phyloP scores from a whole-genome alignment of 2,888 invertebrate genomes.

The Drosophila neotestacea region DNA sequence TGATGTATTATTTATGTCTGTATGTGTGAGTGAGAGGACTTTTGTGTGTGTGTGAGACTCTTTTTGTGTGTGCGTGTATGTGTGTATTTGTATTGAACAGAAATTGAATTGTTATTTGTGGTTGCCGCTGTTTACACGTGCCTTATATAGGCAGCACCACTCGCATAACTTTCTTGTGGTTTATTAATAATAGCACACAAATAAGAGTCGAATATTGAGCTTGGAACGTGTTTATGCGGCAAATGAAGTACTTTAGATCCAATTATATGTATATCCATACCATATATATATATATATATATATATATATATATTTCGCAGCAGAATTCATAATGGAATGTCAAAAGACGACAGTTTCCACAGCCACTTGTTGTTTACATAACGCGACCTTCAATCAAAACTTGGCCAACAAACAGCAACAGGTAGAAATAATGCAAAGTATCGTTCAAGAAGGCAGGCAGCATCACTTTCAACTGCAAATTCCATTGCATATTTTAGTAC shows the following conservation, averaged over 20 bases:
- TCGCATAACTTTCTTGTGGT: conserved; percentile 37
- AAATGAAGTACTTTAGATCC: conserved; percentile 79
- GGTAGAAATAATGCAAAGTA: conserved; percentile 11
- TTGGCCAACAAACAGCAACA: conserved; percentile 22
- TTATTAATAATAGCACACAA: conserved; percentile 49
- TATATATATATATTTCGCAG: conserved; percentile 44
- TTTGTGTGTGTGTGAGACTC: neutral
- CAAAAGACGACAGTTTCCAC: conserved; percentile 33
- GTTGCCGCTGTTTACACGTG: conserved; percentile 53
- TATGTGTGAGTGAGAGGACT: conserved; percentile 6
- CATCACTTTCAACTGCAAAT: neutral
- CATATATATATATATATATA: conserved; percentile 17
- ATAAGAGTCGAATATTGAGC: conserved; percentile 30
- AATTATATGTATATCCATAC: conserved; percentile 58
- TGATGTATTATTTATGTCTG: conserved; percentile 64
- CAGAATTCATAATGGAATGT: conserved; percentile 52
- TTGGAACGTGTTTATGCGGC: conserved; percentile 70
- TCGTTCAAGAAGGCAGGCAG: neutral
- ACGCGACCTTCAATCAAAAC: neutral
- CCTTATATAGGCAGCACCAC: conserved; percentile 32
- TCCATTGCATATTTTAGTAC: conserved; percentile 7
- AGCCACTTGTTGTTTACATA: conserved; percentile 33
- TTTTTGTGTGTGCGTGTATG: conserved; percentile 15
- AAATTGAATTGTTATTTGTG: conserved; percentile 76
- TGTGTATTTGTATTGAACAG: conserved; percentile 63